Percentiles rank a stretch among this genome's conserved stretches.
Evolutionary conservation across 2,888 invertebrate species (phyloP).

Genomic region (Allygus modestus): DNA sequence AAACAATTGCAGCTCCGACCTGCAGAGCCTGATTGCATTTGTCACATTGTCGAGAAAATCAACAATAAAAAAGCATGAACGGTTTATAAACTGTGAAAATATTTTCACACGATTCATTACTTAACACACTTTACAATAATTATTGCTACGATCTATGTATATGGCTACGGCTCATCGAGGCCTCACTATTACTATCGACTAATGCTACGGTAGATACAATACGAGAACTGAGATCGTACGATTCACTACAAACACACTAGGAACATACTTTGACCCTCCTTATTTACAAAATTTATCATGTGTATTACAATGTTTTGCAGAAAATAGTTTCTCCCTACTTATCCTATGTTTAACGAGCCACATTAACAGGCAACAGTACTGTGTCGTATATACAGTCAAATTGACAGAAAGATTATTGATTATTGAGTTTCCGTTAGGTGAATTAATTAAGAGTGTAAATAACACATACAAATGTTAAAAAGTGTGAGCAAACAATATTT

Average conservation of each 20-base stretch:
- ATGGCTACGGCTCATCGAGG: slow-evolving; percentile 11
- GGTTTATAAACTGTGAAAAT: slow-evolving; percentile 60
- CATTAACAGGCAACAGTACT: not conserved
- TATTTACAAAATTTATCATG: slow-evolving; percentile 46
- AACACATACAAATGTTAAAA: too few species aligned
- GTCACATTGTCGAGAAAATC: slow-evolving; percentile 61
- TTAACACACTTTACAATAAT: slow-evolving; percentile 58
- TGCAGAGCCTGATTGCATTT: slow-evolving; percentile 60
- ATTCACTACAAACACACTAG: slow-evolving; percentile 33
- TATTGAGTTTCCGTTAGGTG: not conserved
- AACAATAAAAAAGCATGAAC: slow-evolving; percentile 62
- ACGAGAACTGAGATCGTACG: slow-evolving; percentile 50
- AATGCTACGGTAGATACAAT: not conserved
- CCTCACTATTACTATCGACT: not conserved
- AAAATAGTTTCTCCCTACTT: slow-evolving; percentile 29
- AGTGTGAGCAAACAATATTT: too few species aligned
- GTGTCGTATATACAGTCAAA: slow-evolving; percentile 20
- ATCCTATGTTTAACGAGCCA: not conserved
- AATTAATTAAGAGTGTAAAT: too few species aligned
- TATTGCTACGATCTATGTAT: slow-evolving; percentile 59
- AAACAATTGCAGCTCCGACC: slow-evolving; percentile 59
- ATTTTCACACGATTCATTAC: slow-evolving; percentile 40
- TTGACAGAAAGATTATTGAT: slow-evolving; percentile 43
- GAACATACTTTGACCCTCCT: slow-evolving; percentile 34
- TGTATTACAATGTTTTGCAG: slow-evolving; percentile 40